phyloP scores from a whole-genome alignment of 2,797 vertebrate genomes.

The Phalanger gymnotis region DNA sequence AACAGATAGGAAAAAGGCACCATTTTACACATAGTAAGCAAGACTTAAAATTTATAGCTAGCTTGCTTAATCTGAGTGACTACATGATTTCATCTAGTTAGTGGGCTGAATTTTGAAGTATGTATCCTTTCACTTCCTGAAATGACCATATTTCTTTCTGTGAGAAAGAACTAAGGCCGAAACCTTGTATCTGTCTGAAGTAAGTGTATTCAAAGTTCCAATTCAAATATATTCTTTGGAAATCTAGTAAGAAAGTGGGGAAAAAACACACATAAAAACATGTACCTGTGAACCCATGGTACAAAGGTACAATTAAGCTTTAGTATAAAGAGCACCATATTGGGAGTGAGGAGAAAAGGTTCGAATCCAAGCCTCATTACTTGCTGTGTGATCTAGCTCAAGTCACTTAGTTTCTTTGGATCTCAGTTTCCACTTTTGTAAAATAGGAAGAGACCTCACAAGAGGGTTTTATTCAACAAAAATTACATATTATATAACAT shows the following conservation, averaged over 20 bases:
- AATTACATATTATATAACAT: not conserved
- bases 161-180: not conserved
- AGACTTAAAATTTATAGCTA: not conserved
- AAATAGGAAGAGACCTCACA: not conserved
- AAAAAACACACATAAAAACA: not conserved
- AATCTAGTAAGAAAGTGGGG: no score
- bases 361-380: not conserved
- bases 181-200: not conserved
- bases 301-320: not conserved
- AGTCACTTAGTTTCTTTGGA: not conserved
- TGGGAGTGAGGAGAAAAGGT: not conserved
- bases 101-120: not conserved
- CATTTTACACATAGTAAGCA: not conserved
- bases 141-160: not conserved
- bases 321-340: not conserved
- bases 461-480: not conserved
- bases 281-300: not conserved
- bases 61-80: not conserved
- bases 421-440: not conserved
- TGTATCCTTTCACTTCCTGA: not conserved
- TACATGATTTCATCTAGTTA: not conserved
- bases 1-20: constrained; percentile 12
- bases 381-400: not conserved
- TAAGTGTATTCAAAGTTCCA: not conserved
- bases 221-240: not conserved